Base-by-base conservation (phyloP, 2,888 invertebrate genomes). In the Caenorhabditis japonica region DNA sequence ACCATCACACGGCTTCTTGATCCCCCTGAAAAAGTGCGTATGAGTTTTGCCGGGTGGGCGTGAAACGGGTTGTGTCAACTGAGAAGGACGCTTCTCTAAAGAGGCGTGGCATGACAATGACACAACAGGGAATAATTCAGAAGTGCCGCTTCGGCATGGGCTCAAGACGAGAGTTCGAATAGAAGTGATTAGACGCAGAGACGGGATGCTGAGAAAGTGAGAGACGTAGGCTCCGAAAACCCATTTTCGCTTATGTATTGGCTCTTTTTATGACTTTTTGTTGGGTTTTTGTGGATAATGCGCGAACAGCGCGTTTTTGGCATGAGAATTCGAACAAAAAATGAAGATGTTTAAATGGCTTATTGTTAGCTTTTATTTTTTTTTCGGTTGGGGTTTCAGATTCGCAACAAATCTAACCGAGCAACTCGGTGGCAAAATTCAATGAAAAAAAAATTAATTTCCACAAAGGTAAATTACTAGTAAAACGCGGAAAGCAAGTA, bases 71-170 rank as follows among this genome's bases (percentile, higher is more conserved):
- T 30, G 30, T 30, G 30, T 30, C 30, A 30, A 30, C 30, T 30
- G 5, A 7, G 30, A 53, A 66, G 49, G 47, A 53, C 47, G 19
- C 25, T 15, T 13, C 30, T 27, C 13, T 23, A 21, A 46, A 36
- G 47, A 55, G 53, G 49, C 46, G 36, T 49, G 49, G 49, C 49
- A 5, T 30, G 56, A 43, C 56, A 56, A 66, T 66, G 66, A 56
- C 49, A 66, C 66, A 66, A 66, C 66, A 36, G 66, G 66, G 66
- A 66, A 66, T 56, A 66, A 66, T 66, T 66, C 66, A 56, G 51
- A 56, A 56, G 56, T 43, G 44, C 36, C 34, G 39, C 52, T 13
- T 15, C 17, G 39, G 19, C 36, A 51, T 21, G 10, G 43, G 36
- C 38, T 44, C n/a, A 33, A 10, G 10, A 10, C 5, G 30, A 30